Evolutionary conservation across 2,888 invertebrate genomes (phyloP).

Genomic region (Sympetrum striolatum): DNA sequence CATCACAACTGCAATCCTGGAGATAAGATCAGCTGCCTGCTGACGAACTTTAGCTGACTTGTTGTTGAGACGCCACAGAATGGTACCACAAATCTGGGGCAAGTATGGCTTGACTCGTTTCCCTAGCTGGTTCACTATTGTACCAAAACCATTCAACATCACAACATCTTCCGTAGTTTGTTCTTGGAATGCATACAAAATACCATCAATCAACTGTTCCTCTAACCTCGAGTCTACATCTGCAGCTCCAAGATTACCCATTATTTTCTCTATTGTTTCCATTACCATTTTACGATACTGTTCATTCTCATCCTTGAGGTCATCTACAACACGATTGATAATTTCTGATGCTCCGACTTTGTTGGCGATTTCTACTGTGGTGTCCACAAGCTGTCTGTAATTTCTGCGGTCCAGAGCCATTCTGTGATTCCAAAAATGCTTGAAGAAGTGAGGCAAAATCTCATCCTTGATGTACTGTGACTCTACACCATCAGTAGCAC

Average conservation of each 20-base stretch:
- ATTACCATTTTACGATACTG: conserved; percentile 99
- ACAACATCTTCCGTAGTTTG: conserved; percentile 99
- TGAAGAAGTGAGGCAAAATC: conserved; percentile 97
- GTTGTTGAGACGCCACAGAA: conserved; percentile 98
- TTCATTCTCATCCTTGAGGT: conserved; percentile 99
- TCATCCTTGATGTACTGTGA: conserved; percentile 99
- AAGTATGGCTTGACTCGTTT: conserved; percentile 98
- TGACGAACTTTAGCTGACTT: conserved; percentile 99
- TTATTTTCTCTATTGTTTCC: conserved; percentile 99
- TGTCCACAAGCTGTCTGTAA: conserved; percentile 94
- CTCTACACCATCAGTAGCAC: conserved; percentile 99
- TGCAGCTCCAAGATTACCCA: conserved; percentile 96
- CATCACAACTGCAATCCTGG: conserved; percentile 98
- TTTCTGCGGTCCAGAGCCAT: conserved; percentile 99
- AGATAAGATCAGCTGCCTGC: conserved; percentile 98
- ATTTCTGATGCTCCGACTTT: conserved; percentile 99
- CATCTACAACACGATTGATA: conserved; percentile 97
- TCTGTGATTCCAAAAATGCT: conserved; percentile 99
- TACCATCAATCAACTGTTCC: conserved; percentile 99
- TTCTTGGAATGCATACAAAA: conserved; percentile 99
- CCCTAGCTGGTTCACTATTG: conserved; percentile 96
- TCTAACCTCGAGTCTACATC: conserved; percentile 98
- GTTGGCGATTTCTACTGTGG: conserved; percentile 99
- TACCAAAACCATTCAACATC: conserved; percentile 99
- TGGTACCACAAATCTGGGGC: conserved; percentile 99